phyloP scores from a whole-genome alignment of 1,140 invertebrate species.

The Triops cancriformis region DNA sequence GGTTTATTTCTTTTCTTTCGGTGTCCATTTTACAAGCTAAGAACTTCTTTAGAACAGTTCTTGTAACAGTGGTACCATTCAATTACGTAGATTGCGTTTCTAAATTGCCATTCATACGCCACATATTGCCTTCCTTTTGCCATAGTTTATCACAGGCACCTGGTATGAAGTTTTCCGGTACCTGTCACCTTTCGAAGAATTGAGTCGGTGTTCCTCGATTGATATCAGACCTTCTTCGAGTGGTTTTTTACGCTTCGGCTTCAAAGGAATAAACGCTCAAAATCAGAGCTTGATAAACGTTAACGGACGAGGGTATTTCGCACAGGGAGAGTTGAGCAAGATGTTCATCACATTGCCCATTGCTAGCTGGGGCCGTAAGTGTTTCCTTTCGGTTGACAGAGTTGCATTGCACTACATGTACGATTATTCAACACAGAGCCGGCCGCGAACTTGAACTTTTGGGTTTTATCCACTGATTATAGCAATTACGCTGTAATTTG shows the following conservation, averaged over 20 bases:
- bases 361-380: conserved; percentile 18
- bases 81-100: neutral
- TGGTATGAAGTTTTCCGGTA: conserved; percentile 19
- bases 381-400: neutral
- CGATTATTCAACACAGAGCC: neutral
- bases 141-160: neutral
- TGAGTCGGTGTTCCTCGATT: conserved; percentile 12
- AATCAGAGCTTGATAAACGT: neutral
- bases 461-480: conserved; percentile 15
- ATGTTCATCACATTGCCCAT: conserved; percentile 6
- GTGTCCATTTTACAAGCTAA: too few species aligned
- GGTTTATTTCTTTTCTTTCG: neutral
- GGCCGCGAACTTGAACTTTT: neutral
- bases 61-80: too few species aligned
- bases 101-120: too few species aligned
- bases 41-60: too few species aligned
- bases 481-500: conserved; percentile 14
- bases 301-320: conserved; percentile 11
- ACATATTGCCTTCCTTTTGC: neutral
- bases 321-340: conserved; percentile 23
- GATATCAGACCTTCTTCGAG: conserved; percentile 10
- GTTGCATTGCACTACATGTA: neutral
- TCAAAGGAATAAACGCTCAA: conserved; percentile 16
- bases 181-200: conserved; percentile 16
- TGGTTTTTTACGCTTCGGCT: neutral